These are phyloP conservation scores for Cyclophora albipunctata DNA, from an alignment of 2,888 invertebrate species.

Conservation along the genomic window DNA sequence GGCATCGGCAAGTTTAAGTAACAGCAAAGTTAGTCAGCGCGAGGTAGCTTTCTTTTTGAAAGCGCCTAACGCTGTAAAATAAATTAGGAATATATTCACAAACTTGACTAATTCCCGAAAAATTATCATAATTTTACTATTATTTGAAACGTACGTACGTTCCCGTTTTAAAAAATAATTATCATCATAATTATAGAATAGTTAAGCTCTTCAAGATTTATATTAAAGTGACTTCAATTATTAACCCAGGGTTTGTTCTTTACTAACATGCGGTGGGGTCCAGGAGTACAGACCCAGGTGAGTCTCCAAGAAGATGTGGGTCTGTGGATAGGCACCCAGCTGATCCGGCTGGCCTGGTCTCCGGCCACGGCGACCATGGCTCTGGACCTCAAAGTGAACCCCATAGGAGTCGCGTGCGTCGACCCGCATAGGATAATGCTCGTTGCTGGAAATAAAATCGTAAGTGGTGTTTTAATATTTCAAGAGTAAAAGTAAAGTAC, in stretches of 20 bases:
- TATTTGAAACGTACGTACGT: too few relatives aligned
- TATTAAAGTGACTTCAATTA: neutral
- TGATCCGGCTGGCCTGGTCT: constrained; percentile 60
- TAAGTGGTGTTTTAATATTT: constrained; percentile 18
- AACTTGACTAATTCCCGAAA: too few relatives aligned
- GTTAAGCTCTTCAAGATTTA: too few relatives aligned
- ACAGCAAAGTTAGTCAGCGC: too few relatives aligned
- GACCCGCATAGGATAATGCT: constrained; percentile 36
- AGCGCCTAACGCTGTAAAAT: too few relatives aligned
- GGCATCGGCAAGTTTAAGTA: too few relatives aligned
- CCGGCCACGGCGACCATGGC: constrained; percentile 36
- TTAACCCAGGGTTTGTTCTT: constrained; percentile 62
- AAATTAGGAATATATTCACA: too few relatives aligned
- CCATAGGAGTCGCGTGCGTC: constrained; percentile 25
- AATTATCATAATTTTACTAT: too few relatives aligned
- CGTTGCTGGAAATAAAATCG: constrained; percentile 18
- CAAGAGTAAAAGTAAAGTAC: too few relatives aligned
- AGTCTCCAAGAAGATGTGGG: constrained; percentile 69
- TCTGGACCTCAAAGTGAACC: constrained; percentile 33
- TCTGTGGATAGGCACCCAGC: constrained; percentile 65
- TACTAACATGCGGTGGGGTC: constrained; percentile 72
- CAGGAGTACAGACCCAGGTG: constrained; percentile 65
- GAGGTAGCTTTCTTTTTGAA: too few relatives aligned
- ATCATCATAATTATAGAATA: too few relatives aligned
- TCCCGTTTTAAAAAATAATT: too few relatives aligned